phyloP scores from a whole-genome alignment of 1,140 invertebrate genomes.

The Drosophila sechellia region DNA sequence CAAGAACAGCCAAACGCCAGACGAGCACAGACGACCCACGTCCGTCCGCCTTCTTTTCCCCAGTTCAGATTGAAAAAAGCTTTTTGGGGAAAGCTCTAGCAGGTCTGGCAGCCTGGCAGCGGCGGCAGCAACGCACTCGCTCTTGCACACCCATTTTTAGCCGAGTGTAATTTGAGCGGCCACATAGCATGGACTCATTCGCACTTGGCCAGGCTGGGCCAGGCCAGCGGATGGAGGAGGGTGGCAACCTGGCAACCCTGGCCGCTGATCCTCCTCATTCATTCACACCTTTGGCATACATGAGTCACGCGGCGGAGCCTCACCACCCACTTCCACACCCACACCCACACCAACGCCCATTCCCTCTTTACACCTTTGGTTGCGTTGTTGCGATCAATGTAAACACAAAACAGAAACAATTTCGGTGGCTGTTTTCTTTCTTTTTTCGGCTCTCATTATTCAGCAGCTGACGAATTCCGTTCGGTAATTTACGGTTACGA shows the following conservation, averaged over 20 bases:
- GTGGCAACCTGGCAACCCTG: conserved; percentile 31
- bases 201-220: conserved; percentile 51
- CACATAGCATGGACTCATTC: conserved; percentile 77
- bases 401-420: conserved; percentile 53
- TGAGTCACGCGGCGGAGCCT: conserved; percentile 29
- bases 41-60: conserved; percentile 1
- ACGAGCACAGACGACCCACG: conserved; percentile 2
- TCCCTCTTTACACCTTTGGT: conserved; percentile 44
- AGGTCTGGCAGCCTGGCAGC: conserved; percentile 10
- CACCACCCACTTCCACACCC: conserved; percentile 33
- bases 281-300: conserved; percentile 48
- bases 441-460: conserved; percentile 48
- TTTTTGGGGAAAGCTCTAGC: conserved; percentile 57
- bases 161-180: conserved; percentile 84
- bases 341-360: conserved; percentile 36
- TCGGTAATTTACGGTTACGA: conserved; percentile 77
- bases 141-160: conserved; percentile 84
- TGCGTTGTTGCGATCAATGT: conserved; percentile 44
- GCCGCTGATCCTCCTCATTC: conserved; percentile 44
- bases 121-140: conserved; percentile 51
- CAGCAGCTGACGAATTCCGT: conserved; percentile 65
- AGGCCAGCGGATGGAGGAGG: conserved; percentile 1
- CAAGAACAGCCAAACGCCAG: conserved; percentile 3
- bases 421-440: conserved; percentile 26
- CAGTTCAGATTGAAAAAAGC: conserved; percentile 21